These are phyloP conservation scores for Chironomus striatipennis DNA, from an alignment of 1,140 invertebrate species.

Conservation along the genomic window DNA sequence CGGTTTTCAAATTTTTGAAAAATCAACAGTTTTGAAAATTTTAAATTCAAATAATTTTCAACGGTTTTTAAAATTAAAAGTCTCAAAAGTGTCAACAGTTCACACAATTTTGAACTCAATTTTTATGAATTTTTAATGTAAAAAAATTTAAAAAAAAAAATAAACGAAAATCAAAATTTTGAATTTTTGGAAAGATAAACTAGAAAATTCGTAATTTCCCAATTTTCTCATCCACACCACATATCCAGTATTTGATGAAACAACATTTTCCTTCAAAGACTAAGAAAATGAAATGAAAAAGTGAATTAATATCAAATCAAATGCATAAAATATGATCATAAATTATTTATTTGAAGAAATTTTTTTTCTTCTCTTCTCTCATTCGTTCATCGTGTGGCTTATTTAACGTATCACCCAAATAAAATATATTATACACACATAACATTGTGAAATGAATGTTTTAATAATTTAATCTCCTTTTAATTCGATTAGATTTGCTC, in stretches of 20 bases:
- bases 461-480: conserved; percentile 18
- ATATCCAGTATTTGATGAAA: neutral
- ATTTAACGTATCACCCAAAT: neutral
- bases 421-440: neutral
- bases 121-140: no score
- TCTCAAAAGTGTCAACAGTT: no score
- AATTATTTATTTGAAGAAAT: neutral
- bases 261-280: neutral
- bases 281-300: neutral
- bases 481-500: neutral
- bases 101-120: no score
- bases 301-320: conserved; percentile 22
- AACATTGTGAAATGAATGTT: conserved; percentile 21
- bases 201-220: no score
- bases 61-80: no score
- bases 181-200: no score
- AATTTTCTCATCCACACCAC: neutral
- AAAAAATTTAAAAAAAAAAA: no score
- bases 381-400: neutral
- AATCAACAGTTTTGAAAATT: no score
- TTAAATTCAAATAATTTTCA: no score
- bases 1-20: no score
- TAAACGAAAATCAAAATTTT: no score
- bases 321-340: conserved; percentile 15
- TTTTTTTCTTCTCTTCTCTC: neutral